Conservation (phyloP, 2,797 vertebrate genomes). For the Lates japonicus region DNA sequence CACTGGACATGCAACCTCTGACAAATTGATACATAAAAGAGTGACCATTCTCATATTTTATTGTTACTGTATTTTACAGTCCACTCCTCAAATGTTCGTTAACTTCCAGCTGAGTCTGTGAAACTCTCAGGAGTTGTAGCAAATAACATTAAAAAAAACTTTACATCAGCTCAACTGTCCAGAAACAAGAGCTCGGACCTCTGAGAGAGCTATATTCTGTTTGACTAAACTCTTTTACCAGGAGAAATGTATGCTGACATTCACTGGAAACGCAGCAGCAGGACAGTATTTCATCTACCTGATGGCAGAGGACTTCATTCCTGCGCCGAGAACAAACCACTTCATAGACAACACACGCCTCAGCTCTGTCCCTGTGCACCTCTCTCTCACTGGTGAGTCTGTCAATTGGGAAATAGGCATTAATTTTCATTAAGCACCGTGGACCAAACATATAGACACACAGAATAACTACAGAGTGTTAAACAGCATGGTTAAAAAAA, state of each 20-base stretch:
- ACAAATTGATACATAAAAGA: too few relatives aligned
- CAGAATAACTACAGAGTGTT: neutral
- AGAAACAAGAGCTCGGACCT: neutral
- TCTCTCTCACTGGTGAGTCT: constrained; percentile 81
- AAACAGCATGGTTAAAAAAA: neutral
- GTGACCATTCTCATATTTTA: neutral
- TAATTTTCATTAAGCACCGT: neutral
- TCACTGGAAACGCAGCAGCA: constrained; percentile 68
- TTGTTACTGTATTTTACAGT: neutral
- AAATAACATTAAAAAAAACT: neutral
- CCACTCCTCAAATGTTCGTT: neutral
- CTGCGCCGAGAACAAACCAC: neutral
- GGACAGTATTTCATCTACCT: constrained; percentile 80
- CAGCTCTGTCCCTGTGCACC: constrained; percentile 78
- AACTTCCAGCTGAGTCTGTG: too few relatives aligned
- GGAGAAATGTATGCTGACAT: constrained; percentile 74
- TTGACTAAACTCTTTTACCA: constrained; percentile 37
- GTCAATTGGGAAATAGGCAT: neutral
- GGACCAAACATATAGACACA: neutral
- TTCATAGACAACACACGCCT: constrained; percentile 43
- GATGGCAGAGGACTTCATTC: constrained; percentile 80
- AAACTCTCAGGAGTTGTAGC: neutral
- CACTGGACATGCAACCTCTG: neutral
- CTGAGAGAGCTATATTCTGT: neutral
- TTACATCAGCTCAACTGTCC: too few relatives aligned